These are phyloP conservation scores for Ferrisia virgata DNA, from an alignment of 2,888 invertebrate species.

Conservation along the genomic window DNA sequence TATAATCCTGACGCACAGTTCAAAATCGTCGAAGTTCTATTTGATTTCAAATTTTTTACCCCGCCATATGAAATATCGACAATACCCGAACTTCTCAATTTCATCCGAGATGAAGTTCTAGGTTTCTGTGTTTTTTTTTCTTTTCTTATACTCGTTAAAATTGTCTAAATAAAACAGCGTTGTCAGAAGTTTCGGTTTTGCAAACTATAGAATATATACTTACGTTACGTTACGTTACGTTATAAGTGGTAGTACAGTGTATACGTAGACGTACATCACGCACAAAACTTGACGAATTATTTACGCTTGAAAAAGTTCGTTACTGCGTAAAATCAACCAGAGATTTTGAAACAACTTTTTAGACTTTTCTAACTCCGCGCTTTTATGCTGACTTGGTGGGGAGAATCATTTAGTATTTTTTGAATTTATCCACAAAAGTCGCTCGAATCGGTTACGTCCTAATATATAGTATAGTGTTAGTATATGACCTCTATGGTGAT, in stretches of 20 bases:
- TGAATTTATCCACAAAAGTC: neutral
- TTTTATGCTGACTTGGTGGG: neutral
- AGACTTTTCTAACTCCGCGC: neutral
- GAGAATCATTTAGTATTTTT: neutral
- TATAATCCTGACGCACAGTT: neutral
- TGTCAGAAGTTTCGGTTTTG: slow-evolving; percentile 18
- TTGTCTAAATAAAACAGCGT: slow-evolving; percentile 2
- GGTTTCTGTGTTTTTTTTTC: neutral
- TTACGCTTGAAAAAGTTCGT: slow-evolving; percentile 9
- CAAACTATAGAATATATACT: neutral
- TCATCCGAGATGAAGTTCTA: neutral
- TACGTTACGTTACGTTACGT: too few relatives aligned
- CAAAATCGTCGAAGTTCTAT: neutral
- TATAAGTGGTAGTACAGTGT: too few relatives aligned
- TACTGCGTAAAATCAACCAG: slow-evolving; percentile 15
- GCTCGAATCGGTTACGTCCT: neutral
- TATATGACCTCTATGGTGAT: neutral
- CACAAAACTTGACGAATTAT: slow-evolving; percentile 8
- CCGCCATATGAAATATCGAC: neutral
- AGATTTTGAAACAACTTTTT: slow-evolving; percentile 10
- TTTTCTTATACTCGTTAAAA: neutral
- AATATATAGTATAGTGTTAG: too few relatives aligned
- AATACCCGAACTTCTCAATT: neutral
- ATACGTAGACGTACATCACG: neutral
- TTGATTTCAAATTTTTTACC: neutral